Base-by-base conservation (phyloP, 2,113 vertebrate species). In the Cavia porcellus region DNA sequence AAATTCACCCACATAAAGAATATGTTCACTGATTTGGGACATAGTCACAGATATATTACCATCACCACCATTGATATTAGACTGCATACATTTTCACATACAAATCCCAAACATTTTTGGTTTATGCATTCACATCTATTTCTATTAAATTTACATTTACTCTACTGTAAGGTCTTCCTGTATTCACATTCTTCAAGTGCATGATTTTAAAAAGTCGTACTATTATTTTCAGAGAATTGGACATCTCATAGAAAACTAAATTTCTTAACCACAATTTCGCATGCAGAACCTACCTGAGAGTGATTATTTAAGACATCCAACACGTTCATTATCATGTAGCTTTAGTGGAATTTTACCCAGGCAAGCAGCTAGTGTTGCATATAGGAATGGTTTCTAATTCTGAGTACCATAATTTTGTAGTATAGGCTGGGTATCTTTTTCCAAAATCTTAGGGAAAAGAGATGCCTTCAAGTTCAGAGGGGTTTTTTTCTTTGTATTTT, bases 241-340 rank as follows among this genome's bases (percentile, higher is more conserved):
- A 72, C 10, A 17, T 30, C 62, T 7, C 5, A 25, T 7, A 52
- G 35, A n/a, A 62, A 61, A 45, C 50, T 35, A 70, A 24, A n/a
- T 17, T 55, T 55, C 84, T 79, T 17, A 19, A 38, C 55, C 59
- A 55, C 10, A 42, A 35, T 5, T 24, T 20, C 7, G 0, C 1
- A 24, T 0, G 4, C 0, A 2, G 3, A 7, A 19, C 11, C 25
- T 10, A 32, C 5, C 19, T 1, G 20, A n/a, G 17, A 1, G 3
- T 1, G 25, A 42, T 14, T 20, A 4, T 0, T 10, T 32, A 5
- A 4, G 10, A 2, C 3, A 1, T 64, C 0, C 32, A 12, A 72
- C 52, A 30, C 9, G 5, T 52, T 42, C 45, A 22, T 38, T 17
- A 7, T 30, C 3, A 0, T 10, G 10, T 57, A 24, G 20, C 3